Base-by-base conservation (phyloP, 2,797 vertebrate genomes). In the Eurystomus glaucurus region DNA sequence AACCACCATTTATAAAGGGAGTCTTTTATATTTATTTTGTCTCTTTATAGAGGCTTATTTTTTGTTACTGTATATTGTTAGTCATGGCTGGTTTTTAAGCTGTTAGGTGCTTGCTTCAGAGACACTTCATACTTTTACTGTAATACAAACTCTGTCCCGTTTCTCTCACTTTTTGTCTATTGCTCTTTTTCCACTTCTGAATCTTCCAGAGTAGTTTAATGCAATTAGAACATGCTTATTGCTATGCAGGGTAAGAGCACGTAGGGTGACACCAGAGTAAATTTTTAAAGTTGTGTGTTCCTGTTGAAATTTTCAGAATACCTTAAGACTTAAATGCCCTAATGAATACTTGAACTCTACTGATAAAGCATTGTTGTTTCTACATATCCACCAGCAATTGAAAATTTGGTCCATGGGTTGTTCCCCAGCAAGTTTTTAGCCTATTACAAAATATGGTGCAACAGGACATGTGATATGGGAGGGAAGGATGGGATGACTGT, bases 91-190 rank as follows among this genome's bases (percentile, higher is more conserved):
- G 10, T 37, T 62, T 46, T 72, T 72, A 60, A 65, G 41, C 6
- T 61, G 18, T 76, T 79, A 58, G 11, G 9, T 74, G 29, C 45
- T 92, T 90, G 52, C 35, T 90, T 95, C 60, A 62, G 71, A 90
- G 60, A 25, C 60, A 26, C 15, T 90, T 77, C 37, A 68, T 81
- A 3, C 26, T 90, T 92, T 61, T 62, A 41, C 31, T 33, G 14
- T 62, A n/a, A 57, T 57, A 37, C 6, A 85, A 69, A 31, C 31
- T 64, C 5, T 52, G 10, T 87, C 88, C 22, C 2, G 6, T 74
- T 93, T 65, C 64, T 86, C 18, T 92, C 10, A 8, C 31, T 92
- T 88, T 33, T 64, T 66, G 10, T 57, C 15, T 74, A 0, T 76
- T 74, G 35, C 9, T 66, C 12, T 65, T 66, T 90, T 83, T 10